Evolutionary conservation across 92 coral and sea anemone genomes (phyloP), one percentile per base, ranked within the genome.

Genomic region (Micromussa lordhowensis): DNA sequence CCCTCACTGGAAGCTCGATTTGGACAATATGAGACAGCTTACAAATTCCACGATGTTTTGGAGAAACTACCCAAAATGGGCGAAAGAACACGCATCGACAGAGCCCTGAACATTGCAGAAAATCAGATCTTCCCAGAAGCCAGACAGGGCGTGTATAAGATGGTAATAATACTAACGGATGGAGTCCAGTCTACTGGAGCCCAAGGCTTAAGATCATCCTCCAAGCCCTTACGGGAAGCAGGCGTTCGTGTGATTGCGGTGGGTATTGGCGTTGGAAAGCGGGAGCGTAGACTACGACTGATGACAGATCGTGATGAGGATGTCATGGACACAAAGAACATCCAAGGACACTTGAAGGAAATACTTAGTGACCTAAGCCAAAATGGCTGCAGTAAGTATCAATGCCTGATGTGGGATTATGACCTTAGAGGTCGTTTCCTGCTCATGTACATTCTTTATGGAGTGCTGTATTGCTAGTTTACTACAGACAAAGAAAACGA

Each of bases 191-290:
- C 72, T 4, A 22, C 3, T 57, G 71, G 11, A 58, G 30, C 51
- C 19, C 7, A 16, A 8, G 84, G 69, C 53, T 1, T 80, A 17
- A 80, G n/a, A 59, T 5, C 1, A 12, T 34, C 71, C 53, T 80
- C 84, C 18, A 38, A 19, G 32, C 53, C 72, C 51, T 80, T 80
- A 36, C 84, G 48, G 8, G 32, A 59, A 1, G 84, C 51, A 19
- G 38, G 72, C 3, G 72, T 80, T 35, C 72, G 54, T 8, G 72
- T 80, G 22, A n/a, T 61, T 12, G 84, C 73, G 26, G 73, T 80
- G 5, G 73, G 74, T 31, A 22, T 58, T 63, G 84, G 84, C 6
- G 24, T 5, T 58, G 24, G 24, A 58, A 58, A 58, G 64, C 0
- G 22, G 5, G n/a, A 19, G 7, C 64, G 64, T 58, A 58, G 64